Evolutionary conservation across 2,888 invertebrate genomes (phyloP), one percentile per base, ranked within the genome.

Genomic region (Perithous albicinctus): DNA sequence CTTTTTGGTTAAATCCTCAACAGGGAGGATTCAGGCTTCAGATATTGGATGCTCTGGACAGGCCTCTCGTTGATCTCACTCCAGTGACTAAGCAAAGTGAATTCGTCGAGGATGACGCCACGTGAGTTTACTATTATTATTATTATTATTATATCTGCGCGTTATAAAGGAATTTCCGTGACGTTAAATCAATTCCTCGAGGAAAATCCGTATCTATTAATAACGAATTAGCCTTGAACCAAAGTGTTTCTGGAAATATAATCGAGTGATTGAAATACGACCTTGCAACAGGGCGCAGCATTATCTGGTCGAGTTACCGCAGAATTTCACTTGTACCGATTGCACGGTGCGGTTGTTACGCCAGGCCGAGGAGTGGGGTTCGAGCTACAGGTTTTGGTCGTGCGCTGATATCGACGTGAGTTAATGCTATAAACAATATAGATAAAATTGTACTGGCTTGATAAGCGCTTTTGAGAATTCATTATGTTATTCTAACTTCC

Each of bases 11-110:
- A n/a, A n/a, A 88, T 88, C 87, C 85, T 88, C 95, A 95, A 79
- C 93, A 98, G 98, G 99, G 99, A 85, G 98, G 98, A 67, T 98
- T 96, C 92, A 96, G 96, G 89, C 93, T 99, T 78, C 97, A 98
- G 92, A 95, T 99, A 75, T 93, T 99, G 89, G 98, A 98, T 92
- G 95, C 95, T 78, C 93, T 97, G 85, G 97, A 98, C 90, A 94
- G 98, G 88, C 97, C 97, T 7, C 94, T 98, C 18, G 93, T 97
- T 87, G 97, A 97, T 91, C 94, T 97, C 87, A 98, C 98, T 0
- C 97, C 97, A 0, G 95, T 96, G 77, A 96, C 96, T 1, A 95
- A 95, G 72, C 96, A 96, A 61, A 96, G 96, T 0, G 96, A 97
- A 89, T 98, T 96, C 90, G 95, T 98, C 7, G 94, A 96, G 84